Evolutionary conservation across 2,888 invertebrate genomes (phyloP), one percentile per base, ranked within the genome.

Genomic region (Nemapogon koenigi): DNA sequence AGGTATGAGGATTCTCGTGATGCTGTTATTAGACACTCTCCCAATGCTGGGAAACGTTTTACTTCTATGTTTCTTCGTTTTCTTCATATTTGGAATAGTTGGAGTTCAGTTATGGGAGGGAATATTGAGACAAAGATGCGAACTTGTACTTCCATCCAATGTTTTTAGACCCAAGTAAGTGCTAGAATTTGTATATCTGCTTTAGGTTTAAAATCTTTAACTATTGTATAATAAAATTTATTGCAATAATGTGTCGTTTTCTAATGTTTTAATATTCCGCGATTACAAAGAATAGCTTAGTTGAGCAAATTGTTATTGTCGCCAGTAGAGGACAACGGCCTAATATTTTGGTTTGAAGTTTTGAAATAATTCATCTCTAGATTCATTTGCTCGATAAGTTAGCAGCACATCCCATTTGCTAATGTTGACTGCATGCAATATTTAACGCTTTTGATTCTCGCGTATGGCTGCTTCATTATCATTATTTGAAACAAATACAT

Each of bases 31-130:
- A 59, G 99, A 99, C 75, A 99, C 99, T 4, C 83, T 99, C 49
- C 99, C 99, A 10, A 99, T 99, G 99, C 81, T 99, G 57, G 98
- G 99, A 48, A 99, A 99, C 76, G 99, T 99, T 37, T 82, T 99
- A 49, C 83, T 99, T 49, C 83, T 99, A 46, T 99, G 99, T 78
- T 99, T 99, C 85, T 99, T 99, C 83, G 99, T 99, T 43, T 99
- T 99, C 87, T 99, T 99, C 84, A 99, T 99, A 67, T 99, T 99
- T 63, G 99, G 99, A 49, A 99, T 99, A 62, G 93, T 99, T 52
- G 99, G 99, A 14, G 99, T 99, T 27, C 99, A 99, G 70, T 83
- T 99, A 37, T 99, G 99, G 99, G 94, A 98, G 67, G 99, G 99
- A 33, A 92, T 98, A 44, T 82, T 99, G 38, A 82, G 98, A 48